Evolutionary conservation across 2,888 invertebrate species (phyloP).

Genomic region (Acrocyrtus sp.): DNA sequence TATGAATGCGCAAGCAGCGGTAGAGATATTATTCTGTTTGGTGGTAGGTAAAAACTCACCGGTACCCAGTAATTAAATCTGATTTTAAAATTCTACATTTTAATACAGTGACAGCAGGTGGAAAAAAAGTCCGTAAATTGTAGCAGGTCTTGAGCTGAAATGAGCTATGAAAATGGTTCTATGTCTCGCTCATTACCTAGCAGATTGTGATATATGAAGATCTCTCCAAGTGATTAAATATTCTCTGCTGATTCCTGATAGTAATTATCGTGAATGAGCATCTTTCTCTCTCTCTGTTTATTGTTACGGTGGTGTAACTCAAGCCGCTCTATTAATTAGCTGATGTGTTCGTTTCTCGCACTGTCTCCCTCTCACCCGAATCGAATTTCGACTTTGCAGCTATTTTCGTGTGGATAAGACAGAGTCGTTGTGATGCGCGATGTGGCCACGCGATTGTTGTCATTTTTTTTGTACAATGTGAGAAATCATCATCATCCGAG

Average conservation of each 20-base stretch:
- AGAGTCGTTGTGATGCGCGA: neutral
- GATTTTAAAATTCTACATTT: conserved; percentile 48
- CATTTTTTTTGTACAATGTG: conserved; percentile 13
- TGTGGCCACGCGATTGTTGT: conserved; percentile 42
- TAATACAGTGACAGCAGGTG: conserved; percentile 47
- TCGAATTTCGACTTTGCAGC: neutral
- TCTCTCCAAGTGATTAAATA: conserved; percentile 19
- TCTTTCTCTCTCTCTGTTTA: conserved; percentile 10
- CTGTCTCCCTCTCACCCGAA: too few relatives aligned
- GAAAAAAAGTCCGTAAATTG: conserved; percentile 1
- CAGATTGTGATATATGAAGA: conserved; percentile 12
- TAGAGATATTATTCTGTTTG: neutral
- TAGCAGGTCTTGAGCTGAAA: neutral
- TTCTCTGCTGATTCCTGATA: too few relatives aligned
- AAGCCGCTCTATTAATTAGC: conserved; percentile 41
- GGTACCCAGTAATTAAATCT: conserved; percentile 43
- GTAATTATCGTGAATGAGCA: neutral
- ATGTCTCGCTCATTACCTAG: too few relatives aligned
- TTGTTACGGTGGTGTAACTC: conserved; percentile 22
- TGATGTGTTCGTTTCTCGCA: neutral
- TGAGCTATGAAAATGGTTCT: too few relatives aligned
- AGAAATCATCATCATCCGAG: neutral
- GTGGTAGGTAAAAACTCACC: too few relatives aligned
- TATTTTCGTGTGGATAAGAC: neutral
- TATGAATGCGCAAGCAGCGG: too few relatives aligned